Evolutionary conservation across 1,140 invertebrate species (phyloP).

Genomic region (Drosophila rhopaloa): DNA sequence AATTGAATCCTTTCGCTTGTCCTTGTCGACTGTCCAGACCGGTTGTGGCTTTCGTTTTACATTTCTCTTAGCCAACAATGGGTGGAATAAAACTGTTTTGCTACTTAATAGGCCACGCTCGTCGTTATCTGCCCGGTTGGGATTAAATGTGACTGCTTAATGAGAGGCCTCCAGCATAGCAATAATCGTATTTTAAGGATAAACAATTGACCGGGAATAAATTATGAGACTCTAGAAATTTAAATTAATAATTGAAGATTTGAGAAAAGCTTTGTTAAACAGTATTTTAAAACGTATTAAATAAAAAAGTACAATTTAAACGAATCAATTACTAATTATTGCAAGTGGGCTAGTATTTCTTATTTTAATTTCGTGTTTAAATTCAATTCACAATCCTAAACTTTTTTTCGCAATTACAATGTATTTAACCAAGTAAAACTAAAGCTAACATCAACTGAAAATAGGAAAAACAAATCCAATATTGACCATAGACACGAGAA

Average conservation of each 20-base stretch:
- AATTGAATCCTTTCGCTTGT: conserved; percentile 63
- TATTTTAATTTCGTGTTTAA: not conserved
- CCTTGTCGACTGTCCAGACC: conserved; percentile 31
- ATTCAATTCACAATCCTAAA: not conserved
- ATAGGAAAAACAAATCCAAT: conserved; percentile 13
- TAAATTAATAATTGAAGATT: conserved; percentile 1
- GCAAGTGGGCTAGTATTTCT: no score
- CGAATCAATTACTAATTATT: no score
- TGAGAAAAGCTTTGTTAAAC: not conserved
- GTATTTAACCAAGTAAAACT: conserved; percentile 5
- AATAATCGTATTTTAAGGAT: conserved; percentile 37
- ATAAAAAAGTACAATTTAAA: not conserved
- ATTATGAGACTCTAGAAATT: not conserved
- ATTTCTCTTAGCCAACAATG: conserved; percentile 19
- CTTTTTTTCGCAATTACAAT: not conserved
- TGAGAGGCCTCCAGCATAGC: conserved; percentile 10
- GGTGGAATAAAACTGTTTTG: conserved; percentile 18
- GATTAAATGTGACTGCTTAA: conserved; percentile 35
- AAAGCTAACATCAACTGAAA: not conserved
- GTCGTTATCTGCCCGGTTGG: conserved; percentile 39
- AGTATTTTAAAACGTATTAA: not conserved
- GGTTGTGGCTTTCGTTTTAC: conserved; percentile 29
- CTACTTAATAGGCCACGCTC: conserved; percentile 44
- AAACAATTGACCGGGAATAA: conserved; percentile 28
- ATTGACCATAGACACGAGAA: conserved; percentile 4